phyloP scores from a whole-genome alignment of 2,888 invertebrate species.

The Polyploca ridens region DNA sequence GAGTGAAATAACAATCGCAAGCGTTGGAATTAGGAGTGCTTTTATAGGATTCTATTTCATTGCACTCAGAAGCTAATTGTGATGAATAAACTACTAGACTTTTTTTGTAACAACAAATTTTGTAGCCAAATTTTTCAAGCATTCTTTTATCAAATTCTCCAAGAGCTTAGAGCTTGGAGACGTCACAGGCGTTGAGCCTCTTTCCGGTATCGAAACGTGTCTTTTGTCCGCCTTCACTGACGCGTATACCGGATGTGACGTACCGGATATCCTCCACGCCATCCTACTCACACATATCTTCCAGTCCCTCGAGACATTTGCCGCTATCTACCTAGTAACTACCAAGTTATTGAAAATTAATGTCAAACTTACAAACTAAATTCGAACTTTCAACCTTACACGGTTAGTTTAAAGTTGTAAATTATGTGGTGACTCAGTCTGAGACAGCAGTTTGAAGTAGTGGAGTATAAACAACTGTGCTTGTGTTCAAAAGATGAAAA shows the following conservation, averaged over 20 bases:
- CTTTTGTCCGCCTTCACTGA: slow-evolving; percentile 40
- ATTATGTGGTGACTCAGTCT: neutral
- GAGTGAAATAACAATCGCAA: neutral
- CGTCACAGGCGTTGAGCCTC: neutral
- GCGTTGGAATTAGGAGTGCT: neutral
- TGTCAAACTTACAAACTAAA: slow-evolving; percentile 2
- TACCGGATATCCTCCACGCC: slow-evolving; percentile 36
- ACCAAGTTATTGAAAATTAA: slow-evolving; percentile 22
- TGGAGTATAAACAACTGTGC: neutral
- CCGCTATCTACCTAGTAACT: slow-evolving; percentile 26
- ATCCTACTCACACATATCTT: slow-evolving; percentile 24
- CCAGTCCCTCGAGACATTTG: slow-evolving; percentile 38
- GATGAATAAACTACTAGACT: no score
- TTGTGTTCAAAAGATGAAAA: neutral
- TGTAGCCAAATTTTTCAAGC: no score
- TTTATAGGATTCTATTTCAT: neutral
- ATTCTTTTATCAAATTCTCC: neutral
- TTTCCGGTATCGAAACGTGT: slow-evolving; percentile 21
- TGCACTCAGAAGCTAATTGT: neutral
- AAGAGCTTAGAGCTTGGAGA: neutral
- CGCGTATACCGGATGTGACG: slow-evolving; percentile 38
- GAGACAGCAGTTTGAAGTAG: neutral
- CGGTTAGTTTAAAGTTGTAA: neutral
- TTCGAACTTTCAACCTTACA: neutral
- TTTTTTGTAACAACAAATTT: no score